A percentile compares a stretch with the other conserved stretches of the same genome.
These are phyloP conservation scores for Ammodytes dubius DNA, from an alignment of 2,113 vertebrate species.

Conservation along the genomic window DNA sequence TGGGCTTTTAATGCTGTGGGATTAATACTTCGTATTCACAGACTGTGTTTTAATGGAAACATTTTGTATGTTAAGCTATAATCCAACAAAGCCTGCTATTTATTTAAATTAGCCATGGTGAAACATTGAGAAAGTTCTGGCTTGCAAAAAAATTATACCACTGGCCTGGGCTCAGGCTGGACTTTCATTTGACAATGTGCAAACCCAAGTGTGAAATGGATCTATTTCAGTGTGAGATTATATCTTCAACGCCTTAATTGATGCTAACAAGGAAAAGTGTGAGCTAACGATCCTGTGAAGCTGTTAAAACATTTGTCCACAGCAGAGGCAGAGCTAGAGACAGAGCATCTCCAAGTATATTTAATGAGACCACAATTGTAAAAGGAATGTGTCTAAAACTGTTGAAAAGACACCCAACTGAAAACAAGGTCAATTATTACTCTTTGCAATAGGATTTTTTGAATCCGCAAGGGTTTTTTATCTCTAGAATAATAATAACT, in stretches of 20 bases:
- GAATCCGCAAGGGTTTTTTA: not conserved
- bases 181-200: constrained; percentile 51
- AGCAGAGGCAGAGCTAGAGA: constrained; percentile 4
- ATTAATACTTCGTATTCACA: not conserved
- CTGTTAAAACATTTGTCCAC: constrained; percentile 38
- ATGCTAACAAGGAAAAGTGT: constrained; percentile 23
- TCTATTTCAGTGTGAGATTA: constrained; percentile 53
- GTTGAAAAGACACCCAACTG: not conserved
- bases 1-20: not conserved
- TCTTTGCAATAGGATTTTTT: not conserved
- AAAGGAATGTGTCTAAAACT: not conserved
- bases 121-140: constrained; percentile 9
- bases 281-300: constrained; percentile 36
- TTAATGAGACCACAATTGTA: not conserved
- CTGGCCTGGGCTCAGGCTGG: constrained; percentile 8
- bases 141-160: not conserved
- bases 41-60: not conserved
- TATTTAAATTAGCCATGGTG: constrained; percentile 1
- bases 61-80: constrained; percentile 1
- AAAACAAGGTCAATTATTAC: not conserved
- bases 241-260: constrained; percentile 28
- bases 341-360: not conserved
- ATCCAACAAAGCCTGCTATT: not conserved
- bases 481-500: not conserved
- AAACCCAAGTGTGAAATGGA: constrained; percentile 55